Evolutionary conservation across 2,888 invertebrate genomes (phyloP).

Genomic region (Drosophila putrida): DNA sequence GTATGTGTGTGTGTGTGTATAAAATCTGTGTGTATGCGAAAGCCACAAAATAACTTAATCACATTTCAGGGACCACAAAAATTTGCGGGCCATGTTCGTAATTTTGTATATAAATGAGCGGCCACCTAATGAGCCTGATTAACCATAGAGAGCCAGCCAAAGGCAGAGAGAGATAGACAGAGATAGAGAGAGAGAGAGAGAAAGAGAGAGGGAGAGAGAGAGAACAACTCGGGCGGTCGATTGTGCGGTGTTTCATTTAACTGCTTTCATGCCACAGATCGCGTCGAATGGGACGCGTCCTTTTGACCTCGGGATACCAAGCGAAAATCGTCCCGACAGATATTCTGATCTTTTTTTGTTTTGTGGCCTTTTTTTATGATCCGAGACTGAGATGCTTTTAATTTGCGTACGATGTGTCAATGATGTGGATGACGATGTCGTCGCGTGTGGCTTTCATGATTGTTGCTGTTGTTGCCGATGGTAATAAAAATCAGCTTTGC

Average conservation of each 20-base stretch:
- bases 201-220: constrained; percentile 1
- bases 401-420: constrained; percentile 82
- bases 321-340: background rate
- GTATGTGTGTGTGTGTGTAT: constrained; percentile 20
- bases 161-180: background rate
- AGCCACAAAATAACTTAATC: constrained; percentile 82
- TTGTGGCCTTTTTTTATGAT: constrained; percentile 58
- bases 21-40: constrained; percentile 49
- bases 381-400: constrained; percentile 72
- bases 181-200: constrained; percentile 2
- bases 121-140: constrained; percentile 85
- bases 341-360: background rate
- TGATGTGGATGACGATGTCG: constrained; percentile 68
- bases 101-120: constrained; percentile 83
- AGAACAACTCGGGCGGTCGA: constrained; percentile 59
- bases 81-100: constrained; percentile 82
- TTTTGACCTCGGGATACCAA: constrained; percentile 78
- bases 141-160: constrained; percentile 63
- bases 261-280: constrained; percentile 80
- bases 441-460: constrained; percentile 69
- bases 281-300: constrained; percentile 83
- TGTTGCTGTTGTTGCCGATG: constrained; percentile 54
- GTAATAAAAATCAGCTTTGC: constrained; percentile 81
- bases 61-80: constrained; percentile 81
- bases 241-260: constrained; percentile 79